phyloP scores from a whole-genome alignment of 2,797 vertebrate species.

The Pipistrellus pygmaeus region DNA sequence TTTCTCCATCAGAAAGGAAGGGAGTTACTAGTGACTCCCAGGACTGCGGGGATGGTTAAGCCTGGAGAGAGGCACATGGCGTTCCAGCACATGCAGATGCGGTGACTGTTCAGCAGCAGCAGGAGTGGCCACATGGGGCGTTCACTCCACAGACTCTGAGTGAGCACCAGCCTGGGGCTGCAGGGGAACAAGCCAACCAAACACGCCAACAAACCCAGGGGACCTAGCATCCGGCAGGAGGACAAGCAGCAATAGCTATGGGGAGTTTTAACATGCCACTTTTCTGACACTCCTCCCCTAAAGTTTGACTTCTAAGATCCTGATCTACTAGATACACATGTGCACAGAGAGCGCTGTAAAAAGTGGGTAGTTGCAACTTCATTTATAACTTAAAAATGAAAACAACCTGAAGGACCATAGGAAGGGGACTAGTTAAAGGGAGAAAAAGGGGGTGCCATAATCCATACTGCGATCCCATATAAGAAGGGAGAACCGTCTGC shows the following conservation, averaged over 20 bases:
- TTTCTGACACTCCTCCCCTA: background rate
- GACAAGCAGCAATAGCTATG: background rate
- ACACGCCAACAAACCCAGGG: background rate
- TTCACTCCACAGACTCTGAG: background rate
- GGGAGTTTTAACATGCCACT: background rate
- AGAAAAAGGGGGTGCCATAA: too few species aligned
- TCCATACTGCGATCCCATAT: background rate
- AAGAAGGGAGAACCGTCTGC: background rate
- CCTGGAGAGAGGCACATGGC: rapidly evolving
- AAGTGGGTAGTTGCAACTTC: background rate
- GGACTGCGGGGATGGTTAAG: background rate
- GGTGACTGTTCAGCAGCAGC: background rate
- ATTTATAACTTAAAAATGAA: background rate
- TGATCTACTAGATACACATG: too few species aligned
- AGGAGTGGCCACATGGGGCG: background rate
- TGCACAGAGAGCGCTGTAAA: background rate
- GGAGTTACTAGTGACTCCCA: background rate
- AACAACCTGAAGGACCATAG: background rate
- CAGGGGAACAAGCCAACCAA: too few species aligned
- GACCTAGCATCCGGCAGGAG: rapidly evolving
- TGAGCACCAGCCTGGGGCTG: background rate
- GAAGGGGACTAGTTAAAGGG: background rate
- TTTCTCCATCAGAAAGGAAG: background rate
- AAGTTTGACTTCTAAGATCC: background rate
- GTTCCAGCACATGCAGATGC: background rate